phyloP scores from a whole-genome alignment of 2,113 vertebrate species.

The Alouatta palliata region DNA sequence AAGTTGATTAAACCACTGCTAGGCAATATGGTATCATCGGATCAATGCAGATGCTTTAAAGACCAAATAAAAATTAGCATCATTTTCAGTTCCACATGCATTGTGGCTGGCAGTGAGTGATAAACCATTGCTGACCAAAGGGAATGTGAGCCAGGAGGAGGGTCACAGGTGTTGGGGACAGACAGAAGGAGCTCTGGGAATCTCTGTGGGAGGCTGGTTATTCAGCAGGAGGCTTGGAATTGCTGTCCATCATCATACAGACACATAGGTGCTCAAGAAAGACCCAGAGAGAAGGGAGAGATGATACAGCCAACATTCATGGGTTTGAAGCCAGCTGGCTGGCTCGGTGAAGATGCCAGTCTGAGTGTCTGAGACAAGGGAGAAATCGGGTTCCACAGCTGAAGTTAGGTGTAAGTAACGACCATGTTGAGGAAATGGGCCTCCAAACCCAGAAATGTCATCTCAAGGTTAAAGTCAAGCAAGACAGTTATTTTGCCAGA shows the following conservation, averaged over 20 bases:
- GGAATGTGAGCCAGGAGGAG: accelerated
- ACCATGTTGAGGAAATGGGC: accelerated
- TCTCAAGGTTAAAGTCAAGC: neutral
- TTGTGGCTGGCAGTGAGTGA: accelerated
- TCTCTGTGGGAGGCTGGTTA: accelerated
- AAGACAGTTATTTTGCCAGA: neutral
- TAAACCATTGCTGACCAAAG: neutral
- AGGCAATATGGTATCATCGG: accelerated
- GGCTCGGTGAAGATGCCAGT: accelerated
- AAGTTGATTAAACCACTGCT: neutral
- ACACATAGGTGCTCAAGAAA: accelerated
- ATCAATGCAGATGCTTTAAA: accelerated
- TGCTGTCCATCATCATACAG: accelerated
- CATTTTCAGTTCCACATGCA: neutral
- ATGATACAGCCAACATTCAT: accelerated
- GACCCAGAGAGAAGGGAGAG: accelerated
- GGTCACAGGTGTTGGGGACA: accelerated
- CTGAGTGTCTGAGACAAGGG: accelerated
- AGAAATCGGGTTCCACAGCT: accelerated
- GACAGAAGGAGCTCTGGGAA: neutral
- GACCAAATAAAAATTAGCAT: neutral
- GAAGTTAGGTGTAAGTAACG: neutral
- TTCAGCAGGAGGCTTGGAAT: accelerated
- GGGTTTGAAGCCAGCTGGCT: accelerated
- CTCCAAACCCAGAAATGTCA: neutral